Conservation (phyloP, 2,113 vertebrate species). For the Alouatta palliata region DNA sequence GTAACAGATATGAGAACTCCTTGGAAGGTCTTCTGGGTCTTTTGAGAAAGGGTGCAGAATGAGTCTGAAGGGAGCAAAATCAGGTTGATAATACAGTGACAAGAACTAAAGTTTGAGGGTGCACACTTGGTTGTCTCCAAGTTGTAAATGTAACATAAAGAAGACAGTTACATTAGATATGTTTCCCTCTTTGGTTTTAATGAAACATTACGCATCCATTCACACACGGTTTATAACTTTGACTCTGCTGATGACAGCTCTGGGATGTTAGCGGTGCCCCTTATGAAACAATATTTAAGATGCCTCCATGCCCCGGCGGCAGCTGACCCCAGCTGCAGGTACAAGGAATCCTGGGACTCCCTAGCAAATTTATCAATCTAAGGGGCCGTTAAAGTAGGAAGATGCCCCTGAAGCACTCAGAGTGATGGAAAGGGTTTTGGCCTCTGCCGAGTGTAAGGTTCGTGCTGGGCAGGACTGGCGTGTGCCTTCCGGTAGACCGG, state of each 20-base stretch:
- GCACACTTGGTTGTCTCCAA: neutral
- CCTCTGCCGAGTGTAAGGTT: neutral
- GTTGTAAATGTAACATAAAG: neutral
- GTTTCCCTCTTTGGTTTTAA: neutral
- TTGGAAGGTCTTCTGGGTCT: neutral
- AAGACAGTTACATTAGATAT: neutral
- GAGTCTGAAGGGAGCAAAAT: neutral
- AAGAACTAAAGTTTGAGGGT: neutral
- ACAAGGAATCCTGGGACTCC: too few species aligned
- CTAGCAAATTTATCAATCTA: rapidly evolving
- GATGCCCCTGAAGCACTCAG: too few species aligned
- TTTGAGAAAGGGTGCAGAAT: neutral
- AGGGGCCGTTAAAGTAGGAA: neutral
- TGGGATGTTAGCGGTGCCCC: neutral
- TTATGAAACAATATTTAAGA: too few species aligned
- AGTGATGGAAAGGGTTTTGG: rapidly evolving
- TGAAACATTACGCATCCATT: neutral
- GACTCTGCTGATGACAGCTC: neutral
- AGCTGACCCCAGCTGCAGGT: too few species aligned
- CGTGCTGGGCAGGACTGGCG: rapidly evolving
- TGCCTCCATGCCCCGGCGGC: too few species aligned
- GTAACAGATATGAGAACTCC: neutral
- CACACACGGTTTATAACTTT: rapidly evolving
- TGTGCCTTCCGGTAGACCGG: too few species aligned
- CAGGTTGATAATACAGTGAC: rapidly evolving